A percentile compares a stretch with the other conserved stretches of the same genome.
Conservation (phyloP, 2,797 vertebrate genomes). For the Liparis tanakae region DNA sequence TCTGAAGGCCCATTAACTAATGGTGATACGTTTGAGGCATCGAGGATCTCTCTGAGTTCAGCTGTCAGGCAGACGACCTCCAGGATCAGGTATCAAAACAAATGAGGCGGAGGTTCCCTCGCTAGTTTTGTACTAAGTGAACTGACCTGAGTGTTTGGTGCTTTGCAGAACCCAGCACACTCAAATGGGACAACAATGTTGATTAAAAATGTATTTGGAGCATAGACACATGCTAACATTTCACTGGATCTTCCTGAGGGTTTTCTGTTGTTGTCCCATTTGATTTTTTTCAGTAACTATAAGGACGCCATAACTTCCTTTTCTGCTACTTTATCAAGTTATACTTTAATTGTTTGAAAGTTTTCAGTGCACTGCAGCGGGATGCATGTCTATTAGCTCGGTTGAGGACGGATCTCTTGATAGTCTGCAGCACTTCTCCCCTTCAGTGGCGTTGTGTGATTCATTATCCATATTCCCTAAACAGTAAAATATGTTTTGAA, state of each 20-base stretch:
- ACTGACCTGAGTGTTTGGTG: slow-evolving; percentile 1
- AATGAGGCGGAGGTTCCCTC: not conserved
- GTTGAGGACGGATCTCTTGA: not conserved
- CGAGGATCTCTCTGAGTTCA: slow-evolving; percentile 4
- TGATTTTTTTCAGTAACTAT: not conserved
- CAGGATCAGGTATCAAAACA: slow-evolving; percentile 15
- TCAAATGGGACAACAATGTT: not conserved
- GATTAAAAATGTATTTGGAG: slow-evolving; percentile 19
- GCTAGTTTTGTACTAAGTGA: not conserved
- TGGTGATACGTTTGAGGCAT: not conserved
- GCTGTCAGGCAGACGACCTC: slow-evolving; percentile 13
- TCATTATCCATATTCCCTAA: not conserved
- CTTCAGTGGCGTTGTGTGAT: not conserved
- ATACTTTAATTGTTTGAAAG: not conserved
- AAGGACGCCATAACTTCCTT: not conserved
- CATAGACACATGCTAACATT: slow-evolving; percentile 3
- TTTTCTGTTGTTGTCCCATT: slow-evolving; percentile 3
- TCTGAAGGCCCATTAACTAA: slow-evolving; percentile 19
- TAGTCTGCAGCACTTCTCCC: slow-evolving; percentile 10
- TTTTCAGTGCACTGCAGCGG: not conserved
- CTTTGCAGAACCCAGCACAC: not conserved
- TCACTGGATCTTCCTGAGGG: not conserved
- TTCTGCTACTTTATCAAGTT: not conserved
- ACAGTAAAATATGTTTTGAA: slow-evolving; percentile 9
- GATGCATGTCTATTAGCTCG: not conserved